These are phyloP conservation scores for Hyla sarda DNA, from an alignment of 2,113 vertebrate species.

Conservation along the genomic window DNA sequence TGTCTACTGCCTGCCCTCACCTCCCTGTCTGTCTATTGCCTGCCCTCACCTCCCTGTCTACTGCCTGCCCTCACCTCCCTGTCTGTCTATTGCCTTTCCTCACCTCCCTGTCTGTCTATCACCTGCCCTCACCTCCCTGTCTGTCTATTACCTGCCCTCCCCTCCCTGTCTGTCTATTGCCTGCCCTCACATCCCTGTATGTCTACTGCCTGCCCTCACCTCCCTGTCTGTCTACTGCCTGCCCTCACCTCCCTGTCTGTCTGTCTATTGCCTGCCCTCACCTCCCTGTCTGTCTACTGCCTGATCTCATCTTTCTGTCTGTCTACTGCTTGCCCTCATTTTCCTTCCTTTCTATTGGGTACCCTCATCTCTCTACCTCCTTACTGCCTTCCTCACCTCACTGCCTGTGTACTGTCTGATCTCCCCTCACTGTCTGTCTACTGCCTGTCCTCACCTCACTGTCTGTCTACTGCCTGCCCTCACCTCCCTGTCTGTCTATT, in stretches of 20 bases:
- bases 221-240: too few species aligned
- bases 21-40: neutral
- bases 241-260: neutral
- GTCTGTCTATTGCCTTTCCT: neutral
- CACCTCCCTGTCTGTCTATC: neutral
- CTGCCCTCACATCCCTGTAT: neutral
- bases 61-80: neutral
- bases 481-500: neutral
- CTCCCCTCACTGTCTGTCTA: neutral
- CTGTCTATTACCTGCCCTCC: neutral
- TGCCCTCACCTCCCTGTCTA: neutral
- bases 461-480: neutral
- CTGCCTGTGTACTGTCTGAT: neutral
- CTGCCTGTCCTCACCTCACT: neutral
- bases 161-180: neutral
- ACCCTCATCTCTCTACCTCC: neutral
- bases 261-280: neutral
- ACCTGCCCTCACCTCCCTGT: neutral
- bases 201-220: neutral
- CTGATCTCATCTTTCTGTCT: neutral
- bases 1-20: neutral
- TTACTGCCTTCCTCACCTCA: neutral
- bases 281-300: neutral
- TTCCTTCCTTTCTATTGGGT: neutral
- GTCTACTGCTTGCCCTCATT: neutral